These are phyloP conservation scores for Phyllopteryx taeniolatus DNA, from an alignment of 2,113 vertebrate species.

Conservation along the genomic window DNA sequence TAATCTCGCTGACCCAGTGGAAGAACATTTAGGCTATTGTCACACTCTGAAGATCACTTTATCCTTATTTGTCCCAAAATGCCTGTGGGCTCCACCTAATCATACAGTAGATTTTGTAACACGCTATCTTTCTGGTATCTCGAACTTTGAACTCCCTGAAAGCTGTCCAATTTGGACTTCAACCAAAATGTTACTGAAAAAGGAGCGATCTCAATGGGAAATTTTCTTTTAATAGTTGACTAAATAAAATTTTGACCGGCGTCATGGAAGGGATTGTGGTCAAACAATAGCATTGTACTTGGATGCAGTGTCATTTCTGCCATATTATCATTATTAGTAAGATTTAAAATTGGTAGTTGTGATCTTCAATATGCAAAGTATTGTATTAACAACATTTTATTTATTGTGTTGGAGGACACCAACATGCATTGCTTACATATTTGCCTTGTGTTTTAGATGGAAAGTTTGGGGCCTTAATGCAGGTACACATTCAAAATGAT, in stretches of 20 bases:
- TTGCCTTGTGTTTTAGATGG: constrained; percentile 76
- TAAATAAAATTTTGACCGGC: too few species aligned
- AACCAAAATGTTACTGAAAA: neutral
- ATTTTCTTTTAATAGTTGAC: too few species aligned
- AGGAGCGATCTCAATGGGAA: too few species aligned
- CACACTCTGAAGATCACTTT: neutral
- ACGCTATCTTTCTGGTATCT: neutral
- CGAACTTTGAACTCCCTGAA: neutral
- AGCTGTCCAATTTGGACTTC: neutral
- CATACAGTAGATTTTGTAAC: neutral
- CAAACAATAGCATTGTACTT: too few species aligned
- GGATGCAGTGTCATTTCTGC: too few species aligned
- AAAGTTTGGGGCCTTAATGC: constrained; percentile 91
- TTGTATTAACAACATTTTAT: neutral
- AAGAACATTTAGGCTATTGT: constrained; percentile 46
- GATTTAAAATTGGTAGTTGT: neutral
- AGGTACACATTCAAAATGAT: constrained; percentile 94
- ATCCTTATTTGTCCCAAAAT: constrained; percentile 24
- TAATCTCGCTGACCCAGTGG: constrained; percentile 43
- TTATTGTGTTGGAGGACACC: neutral
- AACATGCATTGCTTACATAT: neutral
- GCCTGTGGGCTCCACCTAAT: constrained; percentile 22
- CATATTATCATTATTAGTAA: too few species aligned
- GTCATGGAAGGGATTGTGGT: too few species aligned
- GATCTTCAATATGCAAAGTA: neutral